phyloP scores from a whole-genome alignment of 2,888 invertebrate genomes.

The Furcula furcula region DNA sequence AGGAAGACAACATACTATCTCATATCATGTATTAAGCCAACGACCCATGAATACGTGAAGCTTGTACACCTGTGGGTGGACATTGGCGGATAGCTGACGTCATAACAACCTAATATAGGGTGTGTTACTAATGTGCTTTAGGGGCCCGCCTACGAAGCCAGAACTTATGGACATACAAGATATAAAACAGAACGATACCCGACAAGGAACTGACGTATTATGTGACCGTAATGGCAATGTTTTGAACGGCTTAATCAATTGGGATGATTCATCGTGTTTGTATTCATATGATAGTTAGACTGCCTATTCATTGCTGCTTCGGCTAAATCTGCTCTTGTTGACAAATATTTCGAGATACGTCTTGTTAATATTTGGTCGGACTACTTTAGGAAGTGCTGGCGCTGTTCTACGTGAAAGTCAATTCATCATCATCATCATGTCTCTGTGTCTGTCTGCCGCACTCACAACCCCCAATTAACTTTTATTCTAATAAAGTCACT shows the following conservation, averaged over 20 bases:
- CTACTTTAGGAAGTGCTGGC: too few species aligned
- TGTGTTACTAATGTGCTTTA: conserved; percentile 4
- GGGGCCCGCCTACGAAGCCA: conserved; percentile 15
- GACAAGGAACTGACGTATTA: not conserved
- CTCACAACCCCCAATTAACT: too few species aligned
- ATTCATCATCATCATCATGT: too few species aligned
- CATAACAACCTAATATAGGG: conserved; percentile 13
- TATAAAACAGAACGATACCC: too few species aligned
- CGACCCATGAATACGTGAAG: not conserved
- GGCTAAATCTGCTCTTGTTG: too few species aligned
- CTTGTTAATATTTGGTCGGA: too few species aligned
- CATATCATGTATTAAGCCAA: not conserved
- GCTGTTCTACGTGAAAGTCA: too few species aligned
- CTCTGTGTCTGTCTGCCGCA: too few species aligned
- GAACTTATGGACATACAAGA: not conserved
- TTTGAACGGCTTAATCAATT: not conserved
- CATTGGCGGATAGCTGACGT: conserved; percentile 15
- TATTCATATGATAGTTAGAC: too few species aligned
- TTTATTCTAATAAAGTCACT: too few species aligned
- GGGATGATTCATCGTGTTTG: conserved; percentile 1
- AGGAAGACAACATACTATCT: not conserved
- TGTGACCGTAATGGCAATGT: not conserved
- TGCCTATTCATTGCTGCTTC: too few species aligned
- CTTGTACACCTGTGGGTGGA: conserved; percentile 1
- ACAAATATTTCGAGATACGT: too few species aligned